Percentiles rank a stretch among this genome's conserved stretches.
These are phyloP conservation scores for Ochropacha duplaris DNA, from an alignment of 2,888 invertebrate species.

Conservation along the genomic window DNA sequence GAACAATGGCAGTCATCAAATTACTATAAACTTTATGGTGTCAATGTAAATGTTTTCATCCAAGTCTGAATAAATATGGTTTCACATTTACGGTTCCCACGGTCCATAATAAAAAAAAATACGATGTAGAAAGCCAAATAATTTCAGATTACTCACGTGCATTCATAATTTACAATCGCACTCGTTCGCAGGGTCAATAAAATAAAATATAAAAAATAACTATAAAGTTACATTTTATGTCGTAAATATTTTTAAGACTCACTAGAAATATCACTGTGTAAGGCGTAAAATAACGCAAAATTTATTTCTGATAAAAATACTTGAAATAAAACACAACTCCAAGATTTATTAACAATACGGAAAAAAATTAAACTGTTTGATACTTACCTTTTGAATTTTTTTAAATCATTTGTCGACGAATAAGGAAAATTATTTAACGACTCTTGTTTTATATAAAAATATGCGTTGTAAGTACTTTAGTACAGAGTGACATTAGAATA, in stretches of 20 bases:
- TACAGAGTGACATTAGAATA: background rate
- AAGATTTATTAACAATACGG: background rate
- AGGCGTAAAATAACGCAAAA: too few species aligned
- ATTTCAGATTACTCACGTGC: background rate
- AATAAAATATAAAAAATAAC: too few species aligned
- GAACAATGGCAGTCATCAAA: background rate
- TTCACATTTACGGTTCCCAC: background rate
- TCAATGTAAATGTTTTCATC: background rate
- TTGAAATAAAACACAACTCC: background rate
- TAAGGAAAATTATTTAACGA: background rate
- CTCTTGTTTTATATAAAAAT: conserved; percentile 5
- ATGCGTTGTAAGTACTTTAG: background rate
- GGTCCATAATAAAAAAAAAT: background rate
- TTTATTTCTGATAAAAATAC: too few species aligned
- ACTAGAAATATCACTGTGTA: too few species aligned
- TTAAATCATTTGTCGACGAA: background rate
- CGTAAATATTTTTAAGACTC: too few species aligned
- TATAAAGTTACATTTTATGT: too few species aligned
- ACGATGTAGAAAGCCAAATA: background rate
- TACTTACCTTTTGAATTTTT: background rate
- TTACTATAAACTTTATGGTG: background rate
- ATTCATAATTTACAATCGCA: too few species aligned
- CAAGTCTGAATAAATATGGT: background rate
- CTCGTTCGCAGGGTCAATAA: too few species aligned
- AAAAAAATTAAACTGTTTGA: background rate